Base-by-base conservation (phyloP, 1,140 invertebrate species). In the Zaprionus nigranus region DNA sequence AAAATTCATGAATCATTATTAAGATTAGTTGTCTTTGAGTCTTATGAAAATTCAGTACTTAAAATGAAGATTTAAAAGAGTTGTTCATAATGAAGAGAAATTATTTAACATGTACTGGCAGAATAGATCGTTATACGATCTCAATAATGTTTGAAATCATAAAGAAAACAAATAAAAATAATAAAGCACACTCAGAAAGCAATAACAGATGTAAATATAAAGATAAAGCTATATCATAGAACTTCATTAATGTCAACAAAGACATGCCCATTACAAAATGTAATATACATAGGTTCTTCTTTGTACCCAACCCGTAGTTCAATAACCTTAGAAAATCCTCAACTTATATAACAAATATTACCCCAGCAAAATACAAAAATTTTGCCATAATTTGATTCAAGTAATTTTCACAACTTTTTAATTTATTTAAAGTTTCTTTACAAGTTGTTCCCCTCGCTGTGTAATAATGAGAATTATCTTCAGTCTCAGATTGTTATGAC, bases 401-500 rank as follows among this genome's bases (percentile, higher is more conserved):
- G 17, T 62, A 62, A 72, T 56, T 65, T 59, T 13, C 17, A 26
- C 64, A 76, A 79, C 65, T 79, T 62, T 63, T 65, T 76, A 79
- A 79, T 83, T 62, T 60, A 64, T 30, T 81, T 81, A 40, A 58
- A 46, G 43, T 63, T 58, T 56, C n/a, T 9, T 24, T 9, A 49
- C 2, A 24, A 36, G 54, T 30, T 22, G 20, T 30, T 13, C 26
- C 43, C 26, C 26, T 62, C 30, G 40, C 46, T 38, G 20, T 46
- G 11, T 22, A 38, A 53, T 49, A 24, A 60, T 62, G 57, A 62
- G 40, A 43, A 17, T 38, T 61, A 75, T 49, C 72, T 58, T 34
- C 22, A 53, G 43, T 61, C 46, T 24, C 20, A 43, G 51, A 56
- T 57, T 54, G 46, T 74, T 74, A 36, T 46, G 61, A 61, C 53